These are phyloP conservation scores for Manis pentadactyla DNA, from an alignment of 2,797 vertebrate species.

Conservation along the genomic window DNA sequence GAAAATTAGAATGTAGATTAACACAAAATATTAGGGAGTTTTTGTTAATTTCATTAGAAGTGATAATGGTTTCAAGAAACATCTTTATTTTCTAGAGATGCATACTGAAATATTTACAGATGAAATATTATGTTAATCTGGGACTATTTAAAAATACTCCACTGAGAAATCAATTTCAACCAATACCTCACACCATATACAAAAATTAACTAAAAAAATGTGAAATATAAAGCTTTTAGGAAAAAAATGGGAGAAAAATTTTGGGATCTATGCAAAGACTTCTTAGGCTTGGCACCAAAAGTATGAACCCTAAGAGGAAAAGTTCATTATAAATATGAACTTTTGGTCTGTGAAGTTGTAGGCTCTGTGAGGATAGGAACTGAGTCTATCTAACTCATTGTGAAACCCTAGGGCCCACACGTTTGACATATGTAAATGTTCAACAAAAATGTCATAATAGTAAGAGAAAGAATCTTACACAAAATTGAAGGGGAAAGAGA, in stretches of 20 bases:
- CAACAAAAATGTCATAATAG: slow-evolving; percentile 32
- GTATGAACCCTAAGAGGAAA: background rate
- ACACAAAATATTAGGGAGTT: background rate
- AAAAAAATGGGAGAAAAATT: background rate
- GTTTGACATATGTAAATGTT: background rate
- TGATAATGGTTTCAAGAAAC: background rate
- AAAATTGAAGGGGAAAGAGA: background rate
- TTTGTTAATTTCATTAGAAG: background rate
- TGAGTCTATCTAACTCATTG: background rate
- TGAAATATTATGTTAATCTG: background rate
- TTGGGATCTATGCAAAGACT: background rate
- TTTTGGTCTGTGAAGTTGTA: background rate
- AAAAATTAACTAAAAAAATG: background rate
- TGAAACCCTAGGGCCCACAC: background rate
- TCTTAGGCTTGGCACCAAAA: background rate
- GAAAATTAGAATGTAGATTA: background rate
- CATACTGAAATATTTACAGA: background rate
- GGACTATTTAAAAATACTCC: background rate
- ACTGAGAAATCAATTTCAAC: background rate
- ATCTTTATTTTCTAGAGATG: background rate
- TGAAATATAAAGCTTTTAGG: background rate
- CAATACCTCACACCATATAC: background rate
- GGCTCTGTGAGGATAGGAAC: background rate
- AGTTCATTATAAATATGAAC: background rate
- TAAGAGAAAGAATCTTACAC: background rate